phyloP scores from a whole-genome alignment of 2,113 vertebrate genomes.

The Pteropus alecto region DNA sequence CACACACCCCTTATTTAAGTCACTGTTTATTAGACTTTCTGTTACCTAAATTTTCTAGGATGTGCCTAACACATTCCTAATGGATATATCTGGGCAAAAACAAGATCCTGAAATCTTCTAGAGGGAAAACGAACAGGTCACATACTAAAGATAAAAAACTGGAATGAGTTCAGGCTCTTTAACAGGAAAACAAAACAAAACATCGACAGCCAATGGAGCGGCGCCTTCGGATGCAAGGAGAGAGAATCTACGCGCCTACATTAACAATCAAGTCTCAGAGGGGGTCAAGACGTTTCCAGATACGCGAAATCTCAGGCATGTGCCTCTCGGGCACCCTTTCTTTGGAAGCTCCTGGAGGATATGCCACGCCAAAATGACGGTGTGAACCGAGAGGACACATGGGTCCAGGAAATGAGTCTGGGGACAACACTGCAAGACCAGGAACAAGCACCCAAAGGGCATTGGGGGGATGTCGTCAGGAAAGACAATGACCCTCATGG shows the following conservation, averaged over 20 bases:
- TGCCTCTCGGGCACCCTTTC: neutral
- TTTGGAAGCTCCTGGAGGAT: neutral
- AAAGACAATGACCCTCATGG: neutral
- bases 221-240: neutral
- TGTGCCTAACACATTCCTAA: neutral
- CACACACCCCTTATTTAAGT: neutral
- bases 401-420: neutral
- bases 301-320: neutral
- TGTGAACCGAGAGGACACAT: neutral
- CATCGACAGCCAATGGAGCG: neutral
- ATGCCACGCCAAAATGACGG: neutral
- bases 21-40: neutral
- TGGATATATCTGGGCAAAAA: neutral
- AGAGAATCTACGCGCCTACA: neutral
- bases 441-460: too few relatives aligned
- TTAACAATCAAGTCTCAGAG: neutral
- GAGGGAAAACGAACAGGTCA: neutral
- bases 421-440: too few relatives aligned
- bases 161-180: neutral
- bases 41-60: neutral
- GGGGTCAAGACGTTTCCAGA: neutral
- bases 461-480: neutral
- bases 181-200: neutral
- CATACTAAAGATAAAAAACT: neutral
- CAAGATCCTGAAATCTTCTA: neutral